Evolutionary conservation across 2,797 vertebrate genomes (phyloP).

Genomic region (Scolopax rusticola): DNA sequence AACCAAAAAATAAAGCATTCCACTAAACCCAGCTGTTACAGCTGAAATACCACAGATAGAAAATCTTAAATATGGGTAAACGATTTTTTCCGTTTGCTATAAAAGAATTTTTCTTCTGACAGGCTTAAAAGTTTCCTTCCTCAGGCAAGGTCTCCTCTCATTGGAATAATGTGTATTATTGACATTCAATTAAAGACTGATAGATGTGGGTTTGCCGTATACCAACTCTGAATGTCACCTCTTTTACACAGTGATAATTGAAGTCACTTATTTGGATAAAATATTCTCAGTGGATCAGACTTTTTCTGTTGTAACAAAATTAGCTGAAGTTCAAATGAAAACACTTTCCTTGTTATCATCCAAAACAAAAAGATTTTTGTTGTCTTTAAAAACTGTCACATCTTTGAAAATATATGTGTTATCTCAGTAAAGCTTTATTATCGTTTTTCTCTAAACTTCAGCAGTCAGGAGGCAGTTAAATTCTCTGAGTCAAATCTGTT

Average conservation of each 20-base stretch:
- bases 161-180: neutral
- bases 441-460: conserved; percentile 11
- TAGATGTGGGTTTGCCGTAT: neutral
- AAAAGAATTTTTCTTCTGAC: neutral
- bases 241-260: neutral
- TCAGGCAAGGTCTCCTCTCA: neutral
- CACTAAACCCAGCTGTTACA: neutral
- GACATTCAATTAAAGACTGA: neutral
- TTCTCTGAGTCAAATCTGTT: neutral
- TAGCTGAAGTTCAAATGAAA: neutral
- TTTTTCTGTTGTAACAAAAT: neutral
- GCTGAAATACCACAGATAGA: neutral
- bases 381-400: neutral
- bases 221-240: conserved; percentile 23
- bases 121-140: neutral
- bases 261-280: neutral
- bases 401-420: neutral
- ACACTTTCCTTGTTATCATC: neutral
- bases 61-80: neutral
- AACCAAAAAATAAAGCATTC: neutral
- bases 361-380: neutral
- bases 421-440: neutral
- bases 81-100: neutral
- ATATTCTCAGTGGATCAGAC: neutral
- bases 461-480: neutral